Conservation (phyloP, 1,140 invertebrate genomes). For the Leucophenga varia region DNA sequence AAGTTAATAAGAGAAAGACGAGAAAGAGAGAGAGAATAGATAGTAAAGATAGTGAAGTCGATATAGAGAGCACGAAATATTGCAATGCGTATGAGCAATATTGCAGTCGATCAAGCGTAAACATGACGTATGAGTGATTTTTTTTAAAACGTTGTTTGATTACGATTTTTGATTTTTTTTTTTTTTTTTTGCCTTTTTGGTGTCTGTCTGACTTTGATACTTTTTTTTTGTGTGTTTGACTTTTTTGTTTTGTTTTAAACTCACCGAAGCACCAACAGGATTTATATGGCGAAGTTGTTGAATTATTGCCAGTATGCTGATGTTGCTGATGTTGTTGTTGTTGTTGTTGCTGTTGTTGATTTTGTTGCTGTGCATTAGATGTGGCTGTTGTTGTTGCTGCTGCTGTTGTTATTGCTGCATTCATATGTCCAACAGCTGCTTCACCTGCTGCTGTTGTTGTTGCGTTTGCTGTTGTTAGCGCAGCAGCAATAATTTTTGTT, state of each 20-base stretch:
- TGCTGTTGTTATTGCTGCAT: constrained; percentile 27
- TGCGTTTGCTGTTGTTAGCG: constrained; percentile 12
- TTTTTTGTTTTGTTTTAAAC: constrained; percentile 34
- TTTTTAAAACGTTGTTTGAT: too few relatives aligned
- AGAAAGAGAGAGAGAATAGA: too few relatives aligned
- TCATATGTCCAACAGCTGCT: constrained; percentile 34
- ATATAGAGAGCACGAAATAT: too few relatives aligned
- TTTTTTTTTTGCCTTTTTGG: neutral
- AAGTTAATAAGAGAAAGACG: too few relatives aligned
- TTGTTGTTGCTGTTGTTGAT: constrained; percentile 14
- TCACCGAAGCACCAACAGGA: constrained; percentile 57
- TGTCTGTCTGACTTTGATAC: neutral
- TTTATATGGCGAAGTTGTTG: constrained; percentile 27
- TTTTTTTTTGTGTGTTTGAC: constrained; percentile 9
- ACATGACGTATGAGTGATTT: too few relatives aligned
- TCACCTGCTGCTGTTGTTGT: constrained; percentile 19
- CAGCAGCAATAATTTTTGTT: constrained; percentile 10
- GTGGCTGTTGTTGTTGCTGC: constrained; percentile 12
- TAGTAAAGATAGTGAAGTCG: too few relatives aligned
- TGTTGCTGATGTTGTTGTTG: constrained; percentile 6
- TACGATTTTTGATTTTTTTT: constrained; percentile 20
- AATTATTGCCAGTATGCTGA: constrained; percentile 6
- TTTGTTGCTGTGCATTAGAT: constrained; percentile 16
- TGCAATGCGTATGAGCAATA: too few relatives aligned
- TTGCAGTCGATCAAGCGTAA: too few relatives aligned